phyloP scores from a whole-genome alignment of 2,797 vertebrate species.

The Alauda arvensis region DNA sequence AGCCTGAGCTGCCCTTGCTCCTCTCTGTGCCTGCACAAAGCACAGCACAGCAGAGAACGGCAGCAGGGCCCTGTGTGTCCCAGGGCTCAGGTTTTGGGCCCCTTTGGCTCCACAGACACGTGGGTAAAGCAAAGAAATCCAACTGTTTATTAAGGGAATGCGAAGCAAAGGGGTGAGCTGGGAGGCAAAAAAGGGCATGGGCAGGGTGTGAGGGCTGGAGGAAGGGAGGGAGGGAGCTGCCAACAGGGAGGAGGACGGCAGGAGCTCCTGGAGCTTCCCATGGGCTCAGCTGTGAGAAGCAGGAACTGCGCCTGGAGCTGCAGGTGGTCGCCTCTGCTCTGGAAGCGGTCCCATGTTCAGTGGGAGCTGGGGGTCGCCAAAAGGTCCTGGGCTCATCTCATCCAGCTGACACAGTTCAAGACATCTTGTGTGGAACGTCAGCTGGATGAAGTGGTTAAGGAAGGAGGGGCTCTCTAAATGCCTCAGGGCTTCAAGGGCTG shows the following conservation, averaged over 20 bases:
- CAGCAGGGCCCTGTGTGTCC: background rate
- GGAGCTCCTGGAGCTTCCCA: background rate
- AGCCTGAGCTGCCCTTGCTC: background rate
- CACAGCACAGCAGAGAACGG: background rate
- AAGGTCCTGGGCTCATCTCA: background rate
- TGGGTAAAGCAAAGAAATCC: background rate
- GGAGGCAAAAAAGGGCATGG: background rate
- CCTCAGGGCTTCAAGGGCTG: background rate
- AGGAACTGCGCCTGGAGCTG: background rate
- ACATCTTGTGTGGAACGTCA: background rate
- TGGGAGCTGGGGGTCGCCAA: background rate
- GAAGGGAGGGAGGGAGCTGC: background rate
- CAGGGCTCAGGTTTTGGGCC: background rate
- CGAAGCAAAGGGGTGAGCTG: fast-evolving
- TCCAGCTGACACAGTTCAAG: background rate
- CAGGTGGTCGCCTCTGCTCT: background rate
- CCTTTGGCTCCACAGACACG: background rate
- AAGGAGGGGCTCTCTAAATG: background rate
- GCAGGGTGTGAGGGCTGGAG: background rate
- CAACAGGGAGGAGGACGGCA: background rate
- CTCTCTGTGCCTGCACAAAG: background rate
- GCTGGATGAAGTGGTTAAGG: background rate
- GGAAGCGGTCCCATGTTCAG: background rate
- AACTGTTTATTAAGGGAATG: background rate
- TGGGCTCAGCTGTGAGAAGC: background rate